phyloP scores from a whole-genome alignment of 2,113 vertebrate species.

The Toxotes jaculatrix region DNA sequence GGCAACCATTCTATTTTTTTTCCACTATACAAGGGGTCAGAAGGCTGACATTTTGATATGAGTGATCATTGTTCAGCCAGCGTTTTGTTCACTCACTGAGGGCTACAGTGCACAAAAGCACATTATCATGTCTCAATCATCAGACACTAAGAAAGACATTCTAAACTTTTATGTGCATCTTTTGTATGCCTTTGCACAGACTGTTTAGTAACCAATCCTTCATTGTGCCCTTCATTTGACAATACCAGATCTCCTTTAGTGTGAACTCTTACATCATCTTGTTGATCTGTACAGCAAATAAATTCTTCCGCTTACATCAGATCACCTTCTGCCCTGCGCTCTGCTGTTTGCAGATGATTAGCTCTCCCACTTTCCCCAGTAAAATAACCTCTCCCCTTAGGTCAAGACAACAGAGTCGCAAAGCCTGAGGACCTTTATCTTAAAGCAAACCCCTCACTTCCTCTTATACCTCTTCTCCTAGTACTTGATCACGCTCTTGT shows the following conservation, averaged over 20 bases:
- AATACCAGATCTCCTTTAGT: not conserved
- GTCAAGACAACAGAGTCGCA: not conserved
- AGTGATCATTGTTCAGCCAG: not conserved
- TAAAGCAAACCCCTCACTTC: not conserved
- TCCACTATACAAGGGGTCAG: not conserved
- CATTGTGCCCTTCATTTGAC: not conserved
- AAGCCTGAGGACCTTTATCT: conserved; percentile 1
- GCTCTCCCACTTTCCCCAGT: not conserved
- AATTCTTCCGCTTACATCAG: not conserved
- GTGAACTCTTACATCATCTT: not conserved
- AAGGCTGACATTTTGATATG: not conserved
- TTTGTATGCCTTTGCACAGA: not conserved
- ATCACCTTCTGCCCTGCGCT: not conserved
- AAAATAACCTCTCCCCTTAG: not conserved
- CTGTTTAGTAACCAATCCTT: not conserved
- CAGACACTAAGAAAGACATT: not conserved
- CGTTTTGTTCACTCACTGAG: not conserved
- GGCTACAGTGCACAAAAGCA: not conserved
- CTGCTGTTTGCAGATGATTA: conserved; percentile 8
- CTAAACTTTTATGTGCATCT: not conserved
- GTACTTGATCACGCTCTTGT: not conserved
- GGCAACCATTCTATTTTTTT: not conserved
- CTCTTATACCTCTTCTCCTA: not conserved
- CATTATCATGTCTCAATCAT: not conserved
- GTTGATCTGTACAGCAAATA: not conserved